Evolutionary conservation across 2,797 vertebrate species (phyloP).

Genomic region (Mallotus villosus): DNA sequence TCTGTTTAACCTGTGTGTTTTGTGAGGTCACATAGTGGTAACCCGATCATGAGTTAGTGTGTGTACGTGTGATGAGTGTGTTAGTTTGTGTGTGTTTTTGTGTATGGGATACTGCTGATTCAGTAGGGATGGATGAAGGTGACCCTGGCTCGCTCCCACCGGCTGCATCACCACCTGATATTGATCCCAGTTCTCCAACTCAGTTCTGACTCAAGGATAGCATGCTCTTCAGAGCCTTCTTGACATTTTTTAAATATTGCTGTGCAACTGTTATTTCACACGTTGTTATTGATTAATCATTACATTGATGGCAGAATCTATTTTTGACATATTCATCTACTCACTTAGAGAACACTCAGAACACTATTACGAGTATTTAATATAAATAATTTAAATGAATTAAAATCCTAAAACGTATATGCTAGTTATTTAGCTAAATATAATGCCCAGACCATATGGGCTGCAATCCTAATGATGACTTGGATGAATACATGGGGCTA

Average conservation of each 20-base stretch:
- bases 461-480: slow-evolving; percentile 43
- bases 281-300: slow-evolving; percentile 59
- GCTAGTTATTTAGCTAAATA: not conserved
- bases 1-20: slow-evolving; percentile 59
- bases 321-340: slow-evolving; percentile 38
- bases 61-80: slow-evolving; percentile 1
- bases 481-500: slow-evolving; percentile 66
- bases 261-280: slow-evolving; percentile 52
- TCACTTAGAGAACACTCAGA: slow-evolving; percentile 50
- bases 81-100: slow-evolving; percentile 24
- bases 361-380: slow-evolving; percentile 36
- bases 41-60: slow-evolving; percentile 57
- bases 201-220: slow-evolving; percentile 65
- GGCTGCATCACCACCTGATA: slow-evolving; percentile 71
- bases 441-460: slow-evolving; percentile 25
- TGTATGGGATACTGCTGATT: slow-evolving; percentile 77
- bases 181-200: slow-evolving; percentile 70
- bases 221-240: slow-evolving; percentile 59
- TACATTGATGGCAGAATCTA: slow-evolving; percentile 54
- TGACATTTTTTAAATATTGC: slow-evolving; percentile 69
- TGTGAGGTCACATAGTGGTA: slow-evolving; percentile 71
- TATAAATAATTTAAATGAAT: slow-evolving; percentile 5
- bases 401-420: not conserved
- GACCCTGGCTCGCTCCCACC: slow-evolving; percentile 71
- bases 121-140: slow-evolving; percentile 80